Base-by-base conservation (phyloP, 2,888 invertebrate species). In the Leistus spinibarbis region DNA sequence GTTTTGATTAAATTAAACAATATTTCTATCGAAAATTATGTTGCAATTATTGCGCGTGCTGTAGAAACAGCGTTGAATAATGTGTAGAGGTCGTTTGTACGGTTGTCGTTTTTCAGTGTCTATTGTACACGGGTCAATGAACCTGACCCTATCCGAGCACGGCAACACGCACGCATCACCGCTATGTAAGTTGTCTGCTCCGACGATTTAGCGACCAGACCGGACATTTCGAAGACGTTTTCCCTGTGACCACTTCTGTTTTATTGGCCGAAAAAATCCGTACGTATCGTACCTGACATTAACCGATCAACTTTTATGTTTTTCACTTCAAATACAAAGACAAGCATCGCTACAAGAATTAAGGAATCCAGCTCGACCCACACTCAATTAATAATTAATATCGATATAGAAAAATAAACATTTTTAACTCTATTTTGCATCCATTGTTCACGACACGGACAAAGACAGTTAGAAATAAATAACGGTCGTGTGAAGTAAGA, bases 71-170 rank as follows among this genome's bases (percentile, higher is more conserved):
- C 13, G 40, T 40, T 7, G 13, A 40, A 40, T 40, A 4, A 5
- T 10, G 40, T 5, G 13, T 40, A 40, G 40, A 40, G 40, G 40
- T 40, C 40, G 40, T 40, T 40, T 40, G 13, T 40, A 40, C 40
- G 0, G 40, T 13, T 13, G 13, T 40, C 10, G 40, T 40, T 40
- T 40, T 40, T 40, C 40, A 10, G n/a, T 7, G 40, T 10, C 40
- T 5, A 40, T 40, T 40, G 40, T 40, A 40, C 40, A 40, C 40
- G 27, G 70, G 70, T 70, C 56, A 70, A 70, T 54, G 24, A 70
- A 62, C 40, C 19, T 22, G 9, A 63, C 54, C 64, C 70, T 62
- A 40, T 40, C 40, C 23, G 22, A n/a, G 54, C 1, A 20, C 16
- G 54, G 10, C 19, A 54, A 23, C 70, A 70, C 70, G 70, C 40